Evolutionary conservation across 2,113 vertebrate species (phyloP).

Genomic region (Irena cyanogastra): DNA sequence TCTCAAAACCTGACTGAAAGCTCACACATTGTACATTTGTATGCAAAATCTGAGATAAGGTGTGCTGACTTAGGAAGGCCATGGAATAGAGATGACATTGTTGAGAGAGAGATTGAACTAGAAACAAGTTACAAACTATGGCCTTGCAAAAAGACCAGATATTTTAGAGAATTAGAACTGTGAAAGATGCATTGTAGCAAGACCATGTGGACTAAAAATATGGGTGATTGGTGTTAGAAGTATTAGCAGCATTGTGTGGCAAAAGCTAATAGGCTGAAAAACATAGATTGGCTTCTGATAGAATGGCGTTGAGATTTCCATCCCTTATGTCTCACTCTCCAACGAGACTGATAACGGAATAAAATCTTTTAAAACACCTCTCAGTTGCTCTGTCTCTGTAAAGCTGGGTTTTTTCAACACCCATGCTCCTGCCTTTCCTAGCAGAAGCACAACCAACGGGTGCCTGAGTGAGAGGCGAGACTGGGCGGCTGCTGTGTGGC

Average conservation of each 20-base stretch:
- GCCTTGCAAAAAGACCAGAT: background rate
- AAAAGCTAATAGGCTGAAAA: background rate
- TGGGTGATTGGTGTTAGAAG: background rate
- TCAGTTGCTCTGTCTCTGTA: background rate
- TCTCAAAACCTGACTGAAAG: background rate
- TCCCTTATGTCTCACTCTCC: background rate
- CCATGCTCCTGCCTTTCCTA: background rate
- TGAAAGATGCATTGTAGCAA: background rate
- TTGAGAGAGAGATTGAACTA: background rate
- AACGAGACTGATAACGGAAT: background rate
- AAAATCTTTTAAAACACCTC: background rate
- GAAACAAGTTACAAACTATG: background rate
- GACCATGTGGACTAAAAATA: background rate
- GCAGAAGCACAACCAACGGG: background rate
- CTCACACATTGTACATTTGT: background rate
- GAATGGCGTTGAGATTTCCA: background rate
- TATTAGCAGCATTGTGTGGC: background rate
- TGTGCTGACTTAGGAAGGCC: background rate
- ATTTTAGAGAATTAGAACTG: background rate
- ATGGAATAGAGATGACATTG: background rate
- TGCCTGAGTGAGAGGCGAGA: background rate
- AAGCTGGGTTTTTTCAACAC: background rate
- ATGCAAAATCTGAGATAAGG: background rate
- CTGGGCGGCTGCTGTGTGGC: background rate
- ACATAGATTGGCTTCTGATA: background rate